phyloP scores from a whole-genome alignment of 2,113 vertebrate genomes.

The Bothrops jararaca region DNA sequence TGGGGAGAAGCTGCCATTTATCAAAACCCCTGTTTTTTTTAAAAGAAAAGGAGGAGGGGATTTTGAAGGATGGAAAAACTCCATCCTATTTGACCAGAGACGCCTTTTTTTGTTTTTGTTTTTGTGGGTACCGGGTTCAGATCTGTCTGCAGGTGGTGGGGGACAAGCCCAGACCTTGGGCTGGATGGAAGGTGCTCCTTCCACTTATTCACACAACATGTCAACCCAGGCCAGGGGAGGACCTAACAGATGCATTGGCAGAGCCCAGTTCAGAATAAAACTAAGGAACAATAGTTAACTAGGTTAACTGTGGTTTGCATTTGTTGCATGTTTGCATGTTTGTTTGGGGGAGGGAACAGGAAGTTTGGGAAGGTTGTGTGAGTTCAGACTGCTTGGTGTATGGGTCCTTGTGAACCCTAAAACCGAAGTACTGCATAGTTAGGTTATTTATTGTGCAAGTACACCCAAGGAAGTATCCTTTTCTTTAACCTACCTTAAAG shows the following conservation, averaged over 20 bases:
- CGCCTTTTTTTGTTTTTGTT: neutral
- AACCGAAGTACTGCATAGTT: neutral
- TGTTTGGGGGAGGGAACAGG: neutral
- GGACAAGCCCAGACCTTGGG: neutral
- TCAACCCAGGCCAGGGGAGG: neutral
- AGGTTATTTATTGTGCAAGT: neutral
- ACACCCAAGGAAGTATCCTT: accelerated
- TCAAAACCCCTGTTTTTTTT: neutral
- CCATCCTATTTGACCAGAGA: neutral
- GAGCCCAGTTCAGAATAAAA: neutral
- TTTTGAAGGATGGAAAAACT: neutral
- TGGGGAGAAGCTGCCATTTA: neutral
- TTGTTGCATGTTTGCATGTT: neutral
- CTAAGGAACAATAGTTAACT: neutral
- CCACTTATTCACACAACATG: neutral
- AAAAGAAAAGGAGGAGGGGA: neutral
- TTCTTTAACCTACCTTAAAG: neutral
- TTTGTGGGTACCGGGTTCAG: neutral
- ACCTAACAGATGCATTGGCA: neutral
- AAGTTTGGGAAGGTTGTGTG: neutral
- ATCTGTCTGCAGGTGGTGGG: neutral
- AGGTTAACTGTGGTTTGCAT: neutral
- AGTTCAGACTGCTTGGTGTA: neutral
- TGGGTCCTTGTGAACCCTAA: neutral
- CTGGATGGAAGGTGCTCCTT: neutral